These are phyloP conservation scores for Ferrisia virgata DNA, from an alignment of 2,888 invertebrate species.

Conservation along the genomic window DNA sequence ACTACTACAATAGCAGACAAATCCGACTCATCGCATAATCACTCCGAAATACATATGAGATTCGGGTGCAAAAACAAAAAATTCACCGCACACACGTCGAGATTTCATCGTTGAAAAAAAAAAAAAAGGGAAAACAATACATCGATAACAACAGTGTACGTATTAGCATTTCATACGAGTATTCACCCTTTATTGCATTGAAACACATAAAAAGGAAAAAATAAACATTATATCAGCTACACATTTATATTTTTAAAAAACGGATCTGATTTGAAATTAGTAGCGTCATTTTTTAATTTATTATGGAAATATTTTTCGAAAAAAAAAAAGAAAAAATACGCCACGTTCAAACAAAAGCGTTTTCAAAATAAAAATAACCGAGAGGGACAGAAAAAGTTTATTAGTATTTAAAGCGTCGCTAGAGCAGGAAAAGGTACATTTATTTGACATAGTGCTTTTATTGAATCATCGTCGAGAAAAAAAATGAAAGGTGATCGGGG, in stretches of 20 bases:
- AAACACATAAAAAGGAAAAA: conserved; percentile 9
- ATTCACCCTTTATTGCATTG: conserved; percentile 1
- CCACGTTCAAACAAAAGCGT: conserved; percentile 16
- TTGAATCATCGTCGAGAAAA: conserved; percentile 43
- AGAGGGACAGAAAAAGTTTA: conserved; percentile 38
- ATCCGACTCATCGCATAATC: background rate
- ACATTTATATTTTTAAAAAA: conserved; percentile 29
- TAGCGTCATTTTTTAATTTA: conserved; percentile 45
- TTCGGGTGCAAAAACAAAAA: background rate
- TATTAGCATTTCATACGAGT: conserved; percentile 28
- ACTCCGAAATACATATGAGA: background rate
- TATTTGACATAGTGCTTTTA: conserved; percentile 46
- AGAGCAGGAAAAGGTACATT: conserved; percentile 42
- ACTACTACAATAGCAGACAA: background rate
- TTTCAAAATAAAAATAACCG: conserved; percentile 15
- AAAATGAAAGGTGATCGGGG: conserved; percentile 30
- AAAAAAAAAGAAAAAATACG: conserved; percentile 29
- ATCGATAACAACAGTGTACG: background rate
- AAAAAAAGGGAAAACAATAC: background rate
- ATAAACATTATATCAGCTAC: conserved; percentile 15
- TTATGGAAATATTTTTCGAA: conserved; percentile 40
- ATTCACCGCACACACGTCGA: background rate
- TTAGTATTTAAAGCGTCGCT: conserved; percentile 44
- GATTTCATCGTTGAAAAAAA: background rate
- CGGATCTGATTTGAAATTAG: conserved; percentile 29